Evolutionary conservation across 1,140 invertebrate genomes (phyloP), one percentile per base, ranked within the genome.

Genomic region (Bombus confusus): DNA sequence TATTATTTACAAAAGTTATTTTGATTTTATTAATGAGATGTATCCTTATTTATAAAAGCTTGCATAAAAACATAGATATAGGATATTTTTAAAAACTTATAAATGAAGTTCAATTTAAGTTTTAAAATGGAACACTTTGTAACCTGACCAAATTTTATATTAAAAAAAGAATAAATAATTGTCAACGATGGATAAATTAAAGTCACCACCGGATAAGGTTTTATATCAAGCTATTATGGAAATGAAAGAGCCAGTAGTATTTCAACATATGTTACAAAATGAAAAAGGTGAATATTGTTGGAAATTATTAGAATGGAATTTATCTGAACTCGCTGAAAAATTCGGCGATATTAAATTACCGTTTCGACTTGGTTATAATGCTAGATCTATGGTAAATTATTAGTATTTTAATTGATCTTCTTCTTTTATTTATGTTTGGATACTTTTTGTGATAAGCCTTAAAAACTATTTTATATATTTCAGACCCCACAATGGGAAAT

Each of bases 401-500:
- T 84, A 75, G 73, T 72, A 66, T 64, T 88, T 83, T 82, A 57
- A 1, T 12, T 41, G 47, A 47, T 41, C 6, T n/a, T 57, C 2
- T 83, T 22, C 68, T 9, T 75, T 59, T 41, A 22, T 66, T 43
- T 77, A 6, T 10, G 31, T 68, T 66, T 41, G 28, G 43, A 83
- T 57, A 2, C n/a, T 74, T 85, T 37, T 72, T 52, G 62, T 76
- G 31, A 83, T 34, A 64, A 86, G 52, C 52, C 76, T 25, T n/a
- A 71, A 34, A 62, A 34, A 62, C 28, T 62, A 62, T n/a, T 64
- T 39, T 8, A 22, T 71, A 80, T 85, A 52, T 68, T 91, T 74
- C 86, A 97, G 94, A 94, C 96, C 80, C 97, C 97, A 1, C 97
- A 97, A 91, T 98, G 98, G 97, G 98, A 98, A 94, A 95, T 96